Conservation (phyloP, 2,113 vertebrate genomes). For the Pterocles orientalis region DNA sequence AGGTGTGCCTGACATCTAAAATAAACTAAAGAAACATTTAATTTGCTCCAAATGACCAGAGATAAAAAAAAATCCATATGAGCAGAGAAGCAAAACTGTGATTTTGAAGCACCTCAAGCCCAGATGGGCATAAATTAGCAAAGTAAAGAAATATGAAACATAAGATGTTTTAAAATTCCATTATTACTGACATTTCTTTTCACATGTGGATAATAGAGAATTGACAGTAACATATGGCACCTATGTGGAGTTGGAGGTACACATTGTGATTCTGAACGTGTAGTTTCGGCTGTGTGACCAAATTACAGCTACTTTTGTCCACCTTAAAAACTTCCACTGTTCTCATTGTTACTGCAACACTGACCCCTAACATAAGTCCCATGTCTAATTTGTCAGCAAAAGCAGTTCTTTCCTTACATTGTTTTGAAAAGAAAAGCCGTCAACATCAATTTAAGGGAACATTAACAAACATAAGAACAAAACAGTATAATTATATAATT, state of each 20-base stretch:
- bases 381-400: not conserved
- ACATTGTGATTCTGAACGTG: not conserved
- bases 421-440: conserved; percentile 1
- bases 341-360: not conserved
- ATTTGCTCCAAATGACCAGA: not conserved
- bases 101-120: not conserved
- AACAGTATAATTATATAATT: not conserved
- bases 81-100: not conserved
- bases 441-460: not conserved
- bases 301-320: not conserved
- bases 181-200: not conserved
- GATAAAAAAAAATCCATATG: not conserved
- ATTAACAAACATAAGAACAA: not conserved
- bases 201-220: not conserved
- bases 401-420: conserved; percentile 26
- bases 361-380: not conserved
- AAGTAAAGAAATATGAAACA: not conserved
- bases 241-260: not conserved
- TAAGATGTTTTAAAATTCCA: not conserved
- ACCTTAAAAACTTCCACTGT: not conserved
- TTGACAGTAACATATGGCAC: not conserved
- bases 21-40: not conserved
- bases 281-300: not conserved
- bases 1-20: not conserved
- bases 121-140: not conserved